Conservation (phyloP, 1,140 invertebrate genomes). For the Tetramorium parvispinum region DNA sequence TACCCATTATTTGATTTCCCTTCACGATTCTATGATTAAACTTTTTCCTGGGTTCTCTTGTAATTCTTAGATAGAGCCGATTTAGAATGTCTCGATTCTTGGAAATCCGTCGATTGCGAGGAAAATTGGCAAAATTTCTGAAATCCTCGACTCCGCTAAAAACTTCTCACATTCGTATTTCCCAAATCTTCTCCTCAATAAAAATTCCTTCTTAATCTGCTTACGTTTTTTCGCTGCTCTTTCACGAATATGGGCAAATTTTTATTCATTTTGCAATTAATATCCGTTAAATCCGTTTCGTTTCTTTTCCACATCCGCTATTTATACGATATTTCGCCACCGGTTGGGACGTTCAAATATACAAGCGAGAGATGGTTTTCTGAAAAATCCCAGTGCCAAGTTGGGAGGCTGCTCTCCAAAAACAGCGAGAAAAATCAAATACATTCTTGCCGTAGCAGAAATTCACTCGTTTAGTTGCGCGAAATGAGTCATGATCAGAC, state of each 20-base stretch:
- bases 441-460: not conserved
- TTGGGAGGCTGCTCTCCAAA: not conserved
- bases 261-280: not conserved
- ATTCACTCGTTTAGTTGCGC: not conserved
- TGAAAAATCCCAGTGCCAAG: no score
- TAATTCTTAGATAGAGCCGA: not conserved
- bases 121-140: not conserved
- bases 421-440: not conserved
- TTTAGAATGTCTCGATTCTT: not conserved
- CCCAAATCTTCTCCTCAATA: not conserved
- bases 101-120: not conserved
- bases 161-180: not conserved
- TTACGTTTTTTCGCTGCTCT: not conserved
- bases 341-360: not conserved
- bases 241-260: no score
- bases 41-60: not conserved
- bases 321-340: not conserved
- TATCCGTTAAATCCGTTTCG: no score
- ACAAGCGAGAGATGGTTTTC: not conserved
- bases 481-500: not conserved
- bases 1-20: not conserved
- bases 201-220: not conserved
- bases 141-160: not conserved
- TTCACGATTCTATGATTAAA: not conserved
- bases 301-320: not conserved